These are phyloP conservation scores for Lucilia cuprina DNA, from an alignment of 1,140 invertebrate genomes.

Conservation along the genomic window DNA sequence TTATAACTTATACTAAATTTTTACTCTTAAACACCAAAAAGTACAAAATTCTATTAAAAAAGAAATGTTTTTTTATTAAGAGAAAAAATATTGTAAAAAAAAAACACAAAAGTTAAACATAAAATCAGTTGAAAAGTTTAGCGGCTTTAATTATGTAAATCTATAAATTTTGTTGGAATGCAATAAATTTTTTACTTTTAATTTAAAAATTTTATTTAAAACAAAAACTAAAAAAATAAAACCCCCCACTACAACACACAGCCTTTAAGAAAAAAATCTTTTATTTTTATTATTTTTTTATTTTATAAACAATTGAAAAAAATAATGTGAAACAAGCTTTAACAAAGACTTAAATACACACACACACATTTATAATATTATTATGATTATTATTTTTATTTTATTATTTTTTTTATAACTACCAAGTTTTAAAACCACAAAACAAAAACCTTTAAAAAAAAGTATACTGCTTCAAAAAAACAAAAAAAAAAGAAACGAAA, in stretches of 20 bases:
- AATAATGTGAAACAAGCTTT: constrained; percentile 22
- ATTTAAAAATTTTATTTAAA: not conserved
- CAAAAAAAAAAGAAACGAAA: constrained; percentile 7
- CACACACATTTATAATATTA: constrained; percentile 19
- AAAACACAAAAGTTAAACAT: constrained; percentile 28
- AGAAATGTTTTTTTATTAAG: constrained; percentile 22
- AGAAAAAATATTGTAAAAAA: constrained; percentile 36
- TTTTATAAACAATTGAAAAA: not conserved
- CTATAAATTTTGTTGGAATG: constrained; percentile 23
- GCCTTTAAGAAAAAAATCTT: not conserved
- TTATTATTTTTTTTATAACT: not conserved
- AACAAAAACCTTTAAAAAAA: not conserved
- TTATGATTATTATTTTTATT: not conserved
- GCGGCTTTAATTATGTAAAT: not conserved
- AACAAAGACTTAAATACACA: constrained; percentile 32
- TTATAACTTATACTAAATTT: not conserved
- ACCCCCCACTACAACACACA: not conserved
- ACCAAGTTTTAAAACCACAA: constrained; percentile 7
- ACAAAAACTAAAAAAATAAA: not conserved
- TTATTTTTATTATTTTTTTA: not conserved
- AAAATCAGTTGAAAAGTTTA: not conserved
- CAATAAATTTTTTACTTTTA: constrained; percentile 22
- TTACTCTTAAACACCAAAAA: constrained; percentile 33
- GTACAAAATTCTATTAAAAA: constrained; percentile 37
- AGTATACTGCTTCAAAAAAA: constrained; percentile 16